Conservation (phyloP, 2,797 vertebrate genomes). For the Ceryle rudis region DNA sequence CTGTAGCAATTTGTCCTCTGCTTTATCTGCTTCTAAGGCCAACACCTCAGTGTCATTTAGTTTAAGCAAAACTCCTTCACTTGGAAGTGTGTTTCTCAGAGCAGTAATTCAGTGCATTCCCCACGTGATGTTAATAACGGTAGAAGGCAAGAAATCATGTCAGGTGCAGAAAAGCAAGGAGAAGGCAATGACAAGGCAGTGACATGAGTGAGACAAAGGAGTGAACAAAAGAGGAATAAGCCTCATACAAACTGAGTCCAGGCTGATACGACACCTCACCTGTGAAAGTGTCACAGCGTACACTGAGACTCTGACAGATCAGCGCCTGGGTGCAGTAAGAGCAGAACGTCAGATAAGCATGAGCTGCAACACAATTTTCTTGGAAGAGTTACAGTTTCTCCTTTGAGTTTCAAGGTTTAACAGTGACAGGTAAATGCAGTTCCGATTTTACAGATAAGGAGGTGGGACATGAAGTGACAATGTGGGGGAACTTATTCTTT, state of each 20-base stretch:
- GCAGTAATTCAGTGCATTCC: not conserved
- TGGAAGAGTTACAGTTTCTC: not conserved
- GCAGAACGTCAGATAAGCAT: rapidly evolving
- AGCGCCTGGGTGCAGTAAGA: rapidly evolving
- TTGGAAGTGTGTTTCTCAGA: not conserved
- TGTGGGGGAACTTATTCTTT: not conserved
- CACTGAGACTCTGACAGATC: not conserved
- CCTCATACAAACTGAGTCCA: rapidly evolving
- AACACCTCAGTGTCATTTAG: not conserved
- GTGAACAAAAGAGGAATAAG: not conserved
- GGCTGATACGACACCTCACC: not conserved
- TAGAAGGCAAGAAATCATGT: not conserved
- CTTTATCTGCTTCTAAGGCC: not conserved
- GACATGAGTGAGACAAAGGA: not conserved
- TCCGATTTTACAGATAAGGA: not conserved
- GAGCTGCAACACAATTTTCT: not conserved
- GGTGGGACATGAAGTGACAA: not conserved
- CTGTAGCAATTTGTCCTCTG: not conserved
- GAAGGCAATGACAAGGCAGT: not conserved
- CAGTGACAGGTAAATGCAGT: not conserved
- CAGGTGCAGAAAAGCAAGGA: not conserved
- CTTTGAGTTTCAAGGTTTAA: not conserved
- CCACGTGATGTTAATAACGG: not conserved
- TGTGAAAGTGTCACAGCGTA: rapidly evolving
- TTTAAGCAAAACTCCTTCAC: not conserved